Conservation (phyloP, 2,113 vertebrate species). For the Eptesicus fuscus region DNA sequence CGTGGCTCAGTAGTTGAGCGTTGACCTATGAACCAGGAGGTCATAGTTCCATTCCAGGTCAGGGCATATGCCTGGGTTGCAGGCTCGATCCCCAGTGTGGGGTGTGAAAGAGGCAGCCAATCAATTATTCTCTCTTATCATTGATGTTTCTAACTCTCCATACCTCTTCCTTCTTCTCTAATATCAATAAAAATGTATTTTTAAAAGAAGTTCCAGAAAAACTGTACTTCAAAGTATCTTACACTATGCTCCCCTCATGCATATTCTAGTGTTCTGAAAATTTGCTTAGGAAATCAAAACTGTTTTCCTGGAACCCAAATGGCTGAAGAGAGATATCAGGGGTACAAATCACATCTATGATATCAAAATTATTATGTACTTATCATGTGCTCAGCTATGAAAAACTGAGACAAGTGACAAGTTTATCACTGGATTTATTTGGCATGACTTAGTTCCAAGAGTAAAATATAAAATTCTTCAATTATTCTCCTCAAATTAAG, state of each 20-base stretch:
- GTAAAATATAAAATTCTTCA: constrained; percentile 25
- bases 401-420: background rate
- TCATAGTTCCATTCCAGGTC: no score
- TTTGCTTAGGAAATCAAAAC: background rate
- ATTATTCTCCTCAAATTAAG: background rate
- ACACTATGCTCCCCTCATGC: background rate
- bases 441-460: background rate
- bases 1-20: no score
- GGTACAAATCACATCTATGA: background rate
- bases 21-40: no score
- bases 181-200: no score
- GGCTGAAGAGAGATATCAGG: background rate
- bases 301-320: background rate
- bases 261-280: background rate
- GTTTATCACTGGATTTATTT: background rate
- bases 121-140: no score
- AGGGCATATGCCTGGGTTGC: no score
- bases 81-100: no score
- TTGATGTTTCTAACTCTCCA: no score
- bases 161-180: no score
- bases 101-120: no score
- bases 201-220: background rate
- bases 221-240: background rate
- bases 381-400: background rate
- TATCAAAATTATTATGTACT: background rate